These are phyloP conservation scores for Ploceus nigricollis DNA, from an alignment of 2,113 vertebrate genomes.

Conservation along the genomic window DNA sequence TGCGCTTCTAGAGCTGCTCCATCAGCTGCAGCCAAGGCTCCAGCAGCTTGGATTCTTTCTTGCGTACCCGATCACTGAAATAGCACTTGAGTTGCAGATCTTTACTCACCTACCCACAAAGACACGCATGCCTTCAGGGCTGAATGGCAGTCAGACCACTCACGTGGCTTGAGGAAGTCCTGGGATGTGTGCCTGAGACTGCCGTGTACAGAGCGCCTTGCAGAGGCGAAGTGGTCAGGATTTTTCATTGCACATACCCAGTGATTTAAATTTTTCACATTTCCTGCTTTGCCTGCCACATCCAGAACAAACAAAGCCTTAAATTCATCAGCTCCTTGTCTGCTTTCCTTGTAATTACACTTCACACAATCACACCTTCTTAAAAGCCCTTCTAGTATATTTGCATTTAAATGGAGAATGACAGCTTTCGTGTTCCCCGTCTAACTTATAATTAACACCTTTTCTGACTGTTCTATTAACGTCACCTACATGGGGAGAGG, in stretches of 20 bases:
- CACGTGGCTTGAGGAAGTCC: background rate
- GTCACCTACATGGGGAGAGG: background rate
- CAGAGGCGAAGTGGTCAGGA: background rate
- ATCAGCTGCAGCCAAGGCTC: background rate
- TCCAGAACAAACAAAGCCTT: slow-evolving; percentile 22
- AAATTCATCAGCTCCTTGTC: slow-evolving; percentile 11
- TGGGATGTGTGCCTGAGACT: background rate
- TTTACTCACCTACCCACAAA: background rate
- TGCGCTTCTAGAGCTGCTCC: background rate
- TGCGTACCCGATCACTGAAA: background rate
- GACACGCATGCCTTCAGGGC: background rate
- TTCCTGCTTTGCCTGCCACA: slow-evolving; percentile 8
- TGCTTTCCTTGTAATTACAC: slow-evolving; percentile 37
- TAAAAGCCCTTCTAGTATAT: background rate
- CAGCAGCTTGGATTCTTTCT: background rate
- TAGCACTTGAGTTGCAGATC: background rate
- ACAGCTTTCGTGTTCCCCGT: background rate
- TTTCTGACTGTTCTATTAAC: background rate
- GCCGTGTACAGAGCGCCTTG: background rate
- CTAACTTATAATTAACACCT: slow-evolving; percentile 16
- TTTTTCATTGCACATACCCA: background rate
- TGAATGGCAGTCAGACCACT: background rate
- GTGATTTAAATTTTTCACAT: slow-evolving; percentile 27
- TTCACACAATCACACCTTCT: slow-evolving; percentile 1
- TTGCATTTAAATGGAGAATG: slow-evolving; percentile 33